Conservation (phyloP, 2,113 vertebrate species). For the Phylloscopus trochilus region DNA sequence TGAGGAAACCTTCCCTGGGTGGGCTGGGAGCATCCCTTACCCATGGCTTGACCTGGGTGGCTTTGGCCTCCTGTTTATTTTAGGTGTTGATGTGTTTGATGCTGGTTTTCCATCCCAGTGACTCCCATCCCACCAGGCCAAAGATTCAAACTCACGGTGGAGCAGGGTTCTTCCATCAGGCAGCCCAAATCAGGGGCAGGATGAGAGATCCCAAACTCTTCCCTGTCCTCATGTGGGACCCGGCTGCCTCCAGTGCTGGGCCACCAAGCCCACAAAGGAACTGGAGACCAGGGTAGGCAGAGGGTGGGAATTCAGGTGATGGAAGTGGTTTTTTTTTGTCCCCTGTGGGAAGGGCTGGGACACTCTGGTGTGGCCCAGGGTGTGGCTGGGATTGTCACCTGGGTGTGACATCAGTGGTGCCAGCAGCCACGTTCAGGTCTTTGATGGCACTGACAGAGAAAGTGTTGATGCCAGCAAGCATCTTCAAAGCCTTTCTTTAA, state of each 20-base stretch:
- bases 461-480: neutral
- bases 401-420: neutral
- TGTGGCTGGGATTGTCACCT: neutral
- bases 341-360: neutral
- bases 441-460: neutral
- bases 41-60: neutral
- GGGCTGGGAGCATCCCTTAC: neutral
- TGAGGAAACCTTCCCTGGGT: accelerated
- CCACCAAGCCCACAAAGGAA: accelerated
- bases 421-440: neutral
- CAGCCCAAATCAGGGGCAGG: neutral
- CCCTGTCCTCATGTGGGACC: accelerated
- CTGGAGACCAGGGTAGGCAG: neutral
- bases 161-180: neutral
- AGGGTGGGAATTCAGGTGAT: neutral
- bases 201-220: neutral
- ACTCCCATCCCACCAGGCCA: neutral
- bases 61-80: neutral
- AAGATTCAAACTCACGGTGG: neutral
- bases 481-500: neutral
- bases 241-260: neutral
- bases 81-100: neutral
- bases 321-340: accelerated
- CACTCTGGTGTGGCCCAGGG: neutral
- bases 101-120: accelerated